Base-by-base conservation (phyloP, 2,113 vertebrate species). In the Thunnus thynnus region DNA sequence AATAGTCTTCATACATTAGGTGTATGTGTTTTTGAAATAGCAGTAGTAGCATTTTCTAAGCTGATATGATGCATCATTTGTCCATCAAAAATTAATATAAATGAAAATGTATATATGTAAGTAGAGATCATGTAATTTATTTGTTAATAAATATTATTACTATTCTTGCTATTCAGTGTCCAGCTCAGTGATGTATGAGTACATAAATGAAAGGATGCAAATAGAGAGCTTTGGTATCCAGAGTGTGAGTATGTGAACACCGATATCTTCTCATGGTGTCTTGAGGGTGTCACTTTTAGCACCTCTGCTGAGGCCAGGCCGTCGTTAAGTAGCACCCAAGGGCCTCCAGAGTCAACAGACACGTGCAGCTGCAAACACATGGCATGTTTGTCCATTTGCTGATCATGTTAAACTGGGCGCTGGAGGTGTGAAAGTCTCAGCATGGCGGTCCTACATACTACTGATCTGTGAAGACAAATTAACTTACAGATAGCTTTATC, bases 331-430 rank as follows among this genome's bases (percentile, higher is more conserved):
- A 22, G 68, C 88, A 55, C 72, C 72, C 32, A 2, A 3, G 13
- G 65, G 74, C 60, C 73, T 52, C 78, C 47, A 69, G 66, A 84
- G 54, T 76, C 88, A 90, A 88, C 88, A 86, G 52, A 65, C 82
- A 88, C 71, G 80, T 91, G 91, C 91, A 89, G 90, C 89, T 93
- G 91, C 86, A 88, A 86, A 92, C 87, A 87, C 93, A 86, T 47
- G 32, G 3, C 57, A 3, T 88, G 89, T 82, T 90, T 84, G 57
- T 80, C 83, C 89, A 89, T 89, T 67, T 92, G 90, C 72, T 80
- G 67, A 62, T 56, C 25, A n/a, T 60, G 83, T 72, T 68, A 70
- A 66, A 80, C 6, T 5, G 50, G 65, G 64, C 84, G 50, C 76
- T 9, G 47, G 51, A 90, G 85, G 85, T 89, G 91, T 84, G 78